Evolutionary conservation across 2,797 vertebrate genomes (phyloP).

Genomic region (Leptoclinus maculatus): DNA sequence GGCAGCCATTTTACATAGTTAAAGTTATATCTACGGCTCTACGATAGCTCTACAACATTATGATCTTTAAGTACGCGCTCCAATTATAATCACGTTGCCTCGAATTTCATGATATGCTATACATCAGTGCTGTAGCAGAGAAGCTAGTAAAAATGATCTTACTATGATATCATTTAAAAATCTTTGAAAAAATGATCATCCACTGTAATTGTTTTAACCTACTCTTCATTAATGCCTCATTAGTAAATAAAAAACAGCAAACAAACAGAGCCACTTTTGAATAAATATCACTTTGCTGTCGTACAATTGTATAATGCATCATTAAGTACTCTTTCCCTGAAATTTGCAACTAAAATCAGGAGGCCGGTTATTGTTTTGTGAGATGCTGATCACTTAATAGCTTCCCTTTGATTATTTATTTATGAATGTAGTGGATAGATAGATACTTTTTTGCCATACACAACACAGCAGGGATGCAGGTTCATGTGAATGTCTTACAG

Average conservation of each 20-base stretch:
- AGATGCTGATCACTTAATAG: constrained; percentile 35
- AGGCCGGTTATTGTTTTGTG: constrained; percentile 51
- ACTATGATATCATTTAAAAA: constrained; percentile 89
- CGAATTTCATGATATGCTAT: constrained; percentile 54
- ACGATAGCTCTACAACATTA: constrained; percentile 63
- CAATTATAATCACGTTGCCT: constrained; percentile 53
- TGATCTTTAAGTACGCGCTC: constrained; percentile 64
- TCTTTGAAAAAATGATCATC: constrained; percentile 84
- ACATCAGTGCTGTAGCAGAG: constrained; percentile 84
- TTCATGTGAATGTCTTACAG: constrained; percentile 61
- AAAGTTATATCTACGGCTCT: constrained; percentile 66
- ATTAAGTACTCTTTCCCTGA: constrained; percentile 88
- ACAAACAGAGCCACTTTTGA: constrained; percentile 66
- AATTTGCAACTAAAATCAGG: constrained; percentile 84
- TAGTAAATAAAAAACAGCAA: constrained; percentile 75
- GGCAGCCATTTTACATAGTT: constrained; percentile 72
- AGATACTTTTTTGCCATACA: constrained; percentile 55
- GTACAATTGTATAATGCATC: constrained; percentile 47
- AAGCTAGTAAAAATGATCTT: constrained; percentile 92
- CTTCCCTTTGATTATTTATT: constrained; percentile 43
- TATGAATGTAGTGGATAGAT: constrained; percentile 54
- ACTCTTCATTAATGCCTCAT: constrained; percentile 65
- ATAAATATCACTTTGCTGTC: constrained; percentile 74
- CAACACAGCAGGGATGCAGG: constrained; percentile 58
- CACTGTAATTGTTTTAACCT: constrained; percentile 61